Base-by-base conservation (phyloP, 2,113 vertebrate species). In the Myotis brandtii region DNA sequence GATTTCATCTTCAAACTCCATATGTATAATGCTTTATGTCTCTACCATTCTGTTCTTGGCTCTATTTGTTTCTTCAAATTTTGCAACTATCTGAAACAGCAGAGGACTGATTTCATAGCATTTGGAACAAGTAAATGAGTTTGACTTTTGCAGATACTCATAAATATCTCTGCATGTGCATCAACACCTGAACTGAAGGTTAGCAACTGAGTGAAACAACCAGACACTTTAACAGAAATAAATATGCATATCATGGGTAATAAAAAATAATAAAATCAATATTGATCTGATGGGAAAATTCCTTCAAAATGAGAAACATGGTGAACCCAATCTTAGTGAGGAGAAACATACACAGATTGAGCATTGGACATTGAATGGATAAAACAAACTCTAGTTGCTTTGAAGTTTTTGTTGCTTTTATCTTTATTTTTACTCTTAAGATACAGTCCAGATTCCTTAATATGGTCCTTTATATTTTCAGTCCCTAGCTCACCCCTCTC, bases 201-300 rank as follows among this genome's bases (percentile, higher is more conserved):
- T 85, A 91, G 79, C 43, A 34, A 48, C 1, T 50, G 20, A 67
- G 11, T 76, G 16, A 56, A 48, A 77, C 10, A 69, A 40, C n/a
- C 2, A 83, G 52, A 48, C 52, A 66, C 5, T 52, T 84, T 46
- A 88, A 20, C 66, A 73, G 80, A 87, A 87, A 75, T 54, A 77
- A 9, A 43, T 67, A 32, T 34, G 9, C 54, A 62, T 54, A 59
- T 25, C 13, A 93, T 67, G 2, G 30, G 93, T 69, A n/a, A 76
- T 46, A 83, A 91, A 95, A 93, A 95, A 76, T 69, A 80, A 50
- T 43, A 93, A 73, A 73, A 48, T 46, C 48, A 1, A 2, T n/a
- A 32, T 6, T 95, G 7, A 76, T 79, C 13, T 83, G 32, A 82
- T 4, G 73, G 18, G 20, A 73, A 90, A 59, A 16, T 48, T 80